Base-by-base conservation (phyloP, 2,888 invertebrate genomes). In the Lycia hirtaria region DNA sequence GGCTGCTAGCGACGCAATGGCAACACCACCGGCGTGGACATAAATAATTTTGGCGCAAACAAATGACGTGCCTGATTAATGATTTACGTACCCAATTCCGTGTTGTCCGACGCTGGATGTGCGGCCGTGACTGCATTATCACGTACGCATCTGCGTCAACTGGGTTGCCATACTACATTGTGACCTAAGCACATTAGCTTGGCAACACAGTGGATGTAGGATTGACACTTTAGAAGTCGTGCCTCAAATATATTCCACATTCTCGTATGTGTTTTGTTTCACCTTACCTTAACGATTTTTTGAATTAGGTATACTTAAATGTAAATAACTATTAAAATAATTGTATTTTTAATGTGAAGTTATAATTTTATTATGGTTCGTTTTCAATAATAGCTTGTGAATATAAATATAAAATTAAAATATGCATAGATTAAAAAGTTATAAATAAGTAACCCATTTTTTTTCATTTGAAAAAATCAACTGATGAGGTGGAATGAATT, bases 11-110 rank as follows among this genome's bases (percentile, higher is more conserved):
- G 7, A 48, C 19, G 80, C 76, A 78, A 78, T 80, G 74, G 80
- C 77, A 75, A 72, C 73, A 69, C 56, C 72, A 60, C 69, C 73
- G 68, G 76, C 68, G 75, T 62, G 76, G 73, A 81, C 87, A 84
- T 90, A 85, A 89, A 90, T 90, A 87, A 91, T 88, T 88, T 90
- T 82, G 83, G 83, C 83, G 83, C 83, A 83, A 86, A 87, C 88
- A 88, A 91, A 88, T 89, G 88, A 88, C 89, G 82, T 78, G 77
- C 78, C 87, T 88, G 90, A 91, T 90, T 89, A 89, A 90, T 90
- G 88, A 90, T 91, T 90, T 87, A 90, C 81, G 85, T 70, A 78
- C 83, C 80, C 87, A 85, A 88, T 87, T 83, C 83, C 79, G 79
- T 74, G 81, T 78, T 81, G 84, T 80, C 81, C 81, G 76, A 74